Evolutionary conservation across 2,113 vertebrate species (phyloP), one percentile per base, ranked within the genome.

Genomic region (Cyrtonyx montezumae): DNA sequence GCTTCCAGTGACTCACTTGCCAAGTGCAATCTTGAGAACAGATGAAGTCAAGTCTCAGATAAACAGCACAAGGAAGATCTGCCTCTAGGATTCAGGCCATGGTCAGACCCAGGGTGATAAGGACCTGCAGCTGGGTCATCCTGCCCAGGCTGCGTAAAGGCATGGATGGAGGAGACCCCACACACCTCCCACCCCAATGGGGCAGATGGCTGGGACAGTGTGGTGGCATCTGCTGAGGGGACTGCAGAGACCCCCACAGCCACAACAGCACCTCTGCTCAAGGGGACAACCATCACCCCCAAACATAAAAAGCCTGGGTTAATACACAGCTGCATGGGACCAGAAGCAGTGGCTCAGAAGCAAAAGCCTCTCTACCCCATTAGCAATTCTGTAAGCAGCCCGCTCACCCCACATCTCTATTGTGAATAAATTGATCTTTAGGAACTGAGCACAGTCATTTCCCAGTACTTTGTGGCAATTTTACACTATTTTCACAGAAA

Each of bases 381-480:
- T 14, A 94, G 82, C 2, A 2, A 62, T 36, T 43, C 91, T 65
- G 81, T 16, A 11, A 56, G 63, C 76, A 91, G 93, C 90, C 71
- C 87, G 18, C 79, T 91, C 84, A 56, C 46, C 89, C 84, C 40
- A 1, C 15, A 51, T 46, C 81, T 86, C 89, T 30, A 0, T 9
- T 32, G 82, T 1, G 4, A 91, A 81, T 58, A 93, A 95, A 90
- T 18, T 71, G 91, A 93, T 94, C 90, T 88, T 75, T 34, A 86
- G 79, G 65, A 94, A 91, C 71, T 3, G 51, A 86, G 84, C 65
- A 56, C 65, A 83, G 94, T 78, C n/a, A 43, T 91, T 85, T 91
- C 81, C 73, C 94, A 92, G 87, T 71, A 90, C 90, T 96, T 84
- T 88, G 82, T 36, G 56, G 79, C 90, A 94, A 95, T 95, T 96